phyloP scores from a whole-genome alignment of 2,888 invertebrate genomes.

The Panzeria rudis region DNA sequence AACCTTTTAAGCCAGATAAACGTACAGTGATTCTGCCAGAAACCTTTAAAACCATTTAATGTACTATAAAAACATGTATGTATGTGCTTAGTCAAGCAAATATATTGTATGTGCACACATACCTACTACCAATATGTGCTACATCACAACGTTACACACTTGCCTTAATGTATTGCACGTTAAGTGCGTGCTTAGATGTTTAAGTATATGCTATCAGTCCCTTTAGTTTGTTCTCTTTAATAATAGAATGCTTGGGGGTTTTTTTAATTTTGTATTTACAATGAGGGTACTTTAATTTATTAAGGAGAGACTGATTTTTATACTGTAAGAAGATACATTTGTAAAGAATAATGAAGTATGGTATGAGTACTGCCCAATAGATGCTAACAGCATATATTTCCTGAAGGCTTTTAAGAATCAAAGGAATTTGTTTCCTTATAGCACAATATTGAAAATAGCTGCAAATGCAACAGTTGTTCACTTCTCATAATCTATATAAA shows the following conservation, averaged over 20 bases:
- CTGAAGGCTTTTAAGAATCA: too few relatives aligned
- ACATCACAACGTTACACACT: conserved; percentile 51
- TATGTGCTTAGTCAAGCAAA: neutral
- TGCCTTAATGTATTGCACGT: conserved; percentile 17
- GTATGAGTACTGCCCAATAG: too few relatives aligned
- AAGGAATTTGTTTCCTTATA: too few relatives aligned
- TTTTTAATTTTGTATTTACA: neutral
- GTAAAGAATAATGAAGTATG: too few relatives aligned
- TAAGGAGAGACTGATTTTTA: neutral
- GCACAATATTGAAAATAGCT: too few relatives aligned
- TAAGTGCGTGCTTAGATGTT: conserved; percentile 63
- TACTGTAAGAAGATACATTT: neutral
- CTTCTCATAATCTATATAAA: too few relatives aligned
- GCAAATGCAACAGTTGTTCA: too few relatives aligned
- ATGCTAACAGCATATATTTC: too few relatives aligned
- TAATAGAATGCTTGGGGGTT: conserved; percentile 3
- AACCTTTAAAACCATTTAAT: neutral
- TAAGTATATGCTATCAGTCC: conserved; percentile 45
- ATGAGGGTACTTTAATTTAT: neutral
- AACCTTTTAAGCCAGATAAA: conserved; percentile 47
- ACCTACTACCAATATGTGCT: neutral
- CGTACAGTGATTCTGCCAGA: conserved; percentile 26
- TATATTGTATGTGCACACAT: neutral
- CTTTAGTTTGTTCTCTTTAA: neutral
- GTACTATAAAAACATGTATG: neutral